Base-by-base conservation (phyloP, 2,888 invertebrate species). In the Ectemnius continuus region DNA sequence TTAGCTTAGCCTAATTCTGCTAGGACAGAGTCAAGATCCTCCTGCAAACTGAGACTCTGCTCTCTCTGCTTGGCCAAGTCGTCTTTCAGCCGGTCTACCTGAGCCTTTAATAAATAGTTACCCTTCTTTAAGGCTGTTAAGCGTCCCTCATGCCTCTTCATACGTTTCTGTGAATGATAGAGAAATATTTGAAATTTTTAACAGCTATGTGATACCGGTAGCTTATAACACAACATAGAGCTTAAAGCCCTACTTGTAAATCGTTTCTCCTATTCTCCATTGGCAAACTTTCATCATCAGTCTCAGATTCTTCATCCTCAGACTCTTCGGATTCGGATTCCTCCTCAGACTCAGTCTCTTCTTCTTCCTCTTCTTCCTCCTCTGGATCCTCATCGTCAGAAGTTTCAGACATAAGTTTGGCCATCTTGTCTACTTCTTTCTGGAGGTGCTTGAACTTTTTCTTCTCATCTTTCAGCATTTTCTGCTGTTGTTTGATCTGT, bases 341-440 rank as follows among this genome's bases (percentile, higher is more conserved):
- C 71, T 93, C 93, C 86, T 88, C 91, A 0, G 88, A 87, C 45
- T 90, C 89, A 11, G 88, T 88, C 70, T 90, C 88, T 28, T 90
- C 89, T 46, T 84, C 86, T 3, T 92, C 91, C 23, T 92, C 92
- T 14, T 92, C 92, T 20, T 92, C 92, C 3, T 92, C 94, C n/a
- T 94, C 94, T 46, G 95, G 94, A 4, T 94, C 94, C 0, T 94
- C 94, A 1, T 95, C 95, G 5, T 94, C 95, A 0, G 94, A 95
- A 2, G 94, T 94, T 85, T 96, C 96, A 84, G 95, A 96, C 95
- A 97, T 95, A 87, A 97, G 93, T 16, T 95, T 95, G 0, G 97
- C 97, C 97, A 97, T 97, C 91, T 97, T 97, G 87, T 97, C 96
- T 11, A 97, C 97, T 91, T 97, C 97, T 81, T 96, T 96, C 89